phyloP scores from a whole-genome alignment of 2,113 vertebrate genomes.

The Barnardius zonarius region DNA sequence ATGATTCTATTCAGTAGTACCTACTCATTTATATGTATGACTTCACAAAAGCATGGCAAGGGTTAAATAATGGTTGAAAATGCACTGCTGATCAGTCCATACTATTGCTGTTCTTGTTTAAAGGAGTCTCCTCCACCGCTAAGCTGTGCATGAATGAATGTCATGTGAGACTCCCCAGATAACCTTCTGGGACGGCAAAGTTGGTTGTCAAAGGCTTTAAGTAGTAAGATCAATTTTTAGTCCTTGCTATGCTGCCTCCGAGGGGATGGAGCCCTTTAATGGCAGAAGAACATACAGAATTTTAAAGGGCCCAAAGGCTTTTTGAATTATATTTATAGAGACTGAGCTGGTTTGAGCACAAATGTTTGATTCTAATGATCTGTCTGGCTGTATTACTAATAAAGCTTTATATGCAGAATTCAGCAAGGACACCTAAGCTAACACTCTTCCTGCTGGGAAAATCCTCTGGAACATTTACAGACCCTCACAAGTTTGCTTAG shows the following conservation, averaged over 20 bases:
- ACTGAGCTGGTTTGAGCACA: background rate
- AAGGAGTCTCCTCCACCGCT: background rate
- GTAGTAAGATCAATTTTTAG: background rate
- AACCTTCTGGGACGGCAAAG: background rate
- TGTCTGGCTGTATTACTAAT: background rate
- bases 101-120: background rate
- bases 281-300: background rate
- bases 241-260: background rate
- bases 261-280: background rate
- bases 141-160: background rate
- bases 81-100: background rate
- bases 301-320: conserved; percentile 13
- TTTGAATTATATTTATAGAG: background rate
- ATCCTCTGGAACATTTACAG: background rate
- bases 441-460: background rate
- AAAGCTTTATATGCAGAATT: background rate
- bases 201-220: background rate
- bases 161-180: background rate
- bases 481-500: background rate
- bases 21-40: background rate
- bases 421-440: background rate
- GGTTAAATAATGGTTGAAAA: background rate
- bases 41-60: background rate
- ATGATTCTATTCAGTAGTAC: background rate
- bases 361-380: conserved; percentile 8